Percentiles rank a stretch among this genome's conserved stretches.
Conservation (phyloP, 2,113 vertebrate genomes). For the Lanius collurio region DNA sequence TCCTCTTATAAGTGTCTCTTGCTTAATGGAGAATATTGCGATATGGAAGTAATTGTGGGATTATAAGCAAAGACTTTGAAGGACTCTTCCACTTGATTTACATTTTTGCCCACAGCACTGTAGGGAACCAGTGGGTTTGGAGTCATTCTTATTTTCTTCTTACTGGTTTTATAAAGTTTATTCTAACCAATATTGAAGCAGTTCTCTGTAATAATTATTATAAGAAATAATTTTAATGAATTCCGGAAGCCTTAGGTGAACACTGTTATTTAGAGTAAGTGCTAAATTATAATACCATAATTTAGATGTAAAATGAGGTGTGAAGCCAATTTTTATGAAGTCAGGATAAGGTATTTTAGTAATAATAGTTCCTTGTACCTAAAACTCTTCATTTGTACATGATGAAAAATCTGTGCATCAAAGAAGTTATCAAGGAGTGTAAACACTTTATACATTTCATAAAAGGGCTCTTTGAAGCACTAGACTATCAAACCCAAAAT, state of each 20-base stretch:
- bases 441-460: not conserved
- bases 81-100: not conserved
- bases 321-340: not conserved
- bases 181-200: conserved; percentile 6
- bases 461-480: not conserved
- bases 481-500: not conserved
- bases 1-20: conserved; percentile 9
- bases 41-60: conserved; percentile 4
- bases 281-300: not conserved
- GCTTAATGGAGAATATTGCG: not conserved
- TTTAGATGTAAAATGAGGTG: not conserved
- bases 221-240: not conserved
- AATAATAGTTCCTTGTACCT: not conserved
- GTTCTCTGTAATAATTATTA: not conserved
- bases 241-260: not conserved
- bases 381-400: not conserved
- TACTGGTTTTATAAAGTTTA: conserved; percentile 6
- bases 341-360: not conserved
- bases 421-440: not conserved
- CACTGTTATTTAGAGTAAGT: conserved; percentile 1
- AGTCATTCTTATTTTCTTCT: conserved; percentile 9
- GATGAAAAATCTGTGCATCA: conserved; percentile 5
- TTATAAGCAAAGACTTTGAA: not conserved
- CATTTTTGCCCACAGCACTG: conserved; percentile 5
- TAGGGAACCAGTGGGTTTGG: not conserved